phyloP scores from a whole-genome alignment of 2,113 vertebrate genomes.

The Bostrychus sinensis region DNA sequence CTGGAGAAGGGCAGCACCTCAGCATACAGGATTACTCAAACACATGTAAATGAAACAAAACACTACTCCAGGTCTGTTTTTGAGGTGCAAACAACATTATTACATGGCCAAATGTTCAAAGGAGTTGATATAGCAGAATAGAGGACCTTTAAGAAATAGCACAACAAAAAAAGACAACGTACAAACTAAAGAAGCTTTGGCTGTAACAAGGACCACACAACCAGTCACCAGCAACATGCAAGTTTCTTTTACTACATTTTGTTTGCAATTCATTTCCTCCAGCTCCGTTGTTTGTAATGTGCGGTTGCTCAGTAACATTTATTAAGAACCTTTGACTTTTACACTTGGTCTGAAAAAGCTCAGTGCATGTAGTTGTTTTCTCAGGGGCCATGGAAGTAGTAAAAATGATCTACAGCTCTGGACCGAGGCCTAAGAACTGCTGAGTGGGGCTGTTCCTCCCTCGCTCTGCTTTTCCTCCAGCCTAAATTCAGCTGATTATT shows the following conservation, averaged over 20 bases:
- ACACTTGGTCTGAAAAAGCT: background rate
- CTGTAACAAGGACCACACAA: background rate
- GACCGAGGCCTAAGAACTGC: conserved; percentile 38
- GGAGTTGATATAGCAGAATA: too few species aligned
- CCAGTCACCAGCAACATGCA: background rate
- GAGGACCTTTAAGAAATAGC: too few species aligned
- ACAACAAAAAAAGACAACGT: too few species aligned
- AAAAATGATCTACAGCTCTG: conserved; percentile 32
- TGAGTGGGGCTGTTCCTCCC: conserved; percentile 33
- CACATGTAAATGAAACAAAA: too few species aligned
- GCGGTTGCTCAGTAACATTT: background rate
- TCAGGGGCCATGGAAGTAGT: conserved; percentile 37
- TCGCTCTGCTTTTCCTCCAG: conserved; percentile 47
- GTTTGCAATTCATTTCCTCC: background rate
- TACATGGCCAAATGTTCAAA: too few species aligned
- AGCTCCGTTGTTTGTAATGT: background rate
- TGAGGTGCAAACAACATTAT: too few species aligned
- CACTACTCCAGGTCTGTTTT: too few species aligned
- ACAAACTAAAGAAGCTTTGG: too few species aligned
- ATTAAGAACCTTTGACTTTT: conserved; percentile 8
- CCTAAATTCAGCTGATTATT: conserved; percentile 57
- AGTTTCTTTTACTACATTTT: too few species aligned
- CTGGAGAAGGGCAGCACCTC: too few species aligned
- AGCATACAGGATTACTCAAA: too few species aligned
- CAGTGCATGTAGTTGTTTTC: conserved; percentile 31